These are phyloP conservation scores for Taenioides sp. DNA, from an alignment of 2,797 vertebrate genomes.

Conservation along the genomic window DNA sequence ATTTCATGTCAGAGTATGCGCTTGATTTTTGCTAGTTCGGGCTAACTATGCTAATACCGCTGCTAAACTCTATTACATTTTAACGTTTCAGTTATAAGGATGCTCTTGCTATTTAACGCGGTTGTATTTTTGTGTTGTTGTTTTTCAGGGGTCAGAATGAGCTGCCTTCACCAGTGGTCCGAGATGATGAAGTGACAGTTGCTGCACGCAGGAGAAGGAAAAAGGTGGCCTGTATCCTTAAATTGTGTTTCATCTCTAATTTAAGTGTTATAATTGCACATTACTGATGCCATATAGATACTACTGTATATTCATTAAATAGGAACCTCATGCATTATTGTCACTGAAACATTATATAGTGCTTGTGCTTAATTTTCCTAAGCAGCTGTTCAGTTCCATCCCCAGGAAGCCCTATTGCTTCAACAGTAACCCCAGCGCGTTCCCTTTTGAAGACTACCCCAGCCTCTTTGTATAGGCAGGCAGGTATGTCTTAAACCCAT, in stretches of 20 bases:
- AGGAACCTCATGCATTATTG: background rate
- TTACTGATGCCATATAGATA: background rate
- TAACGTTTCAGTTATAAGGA: background rate
- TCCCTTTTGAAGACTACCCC: conserved; percentile 79
- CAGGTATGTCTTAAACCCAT: conserved; percentile 72
- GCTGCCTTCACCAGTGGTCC: conserved; percentile 78
- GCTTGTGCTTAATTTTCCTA: conserved; percentile 38
- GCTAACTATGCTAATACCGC: conserved; percentile 38
- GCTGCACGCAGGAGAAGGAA: conserved; percentile 85
- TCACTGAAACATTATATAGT: background rate
- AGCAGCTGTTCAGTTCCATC: conserved; percentile 69
- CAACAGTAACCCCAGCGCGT: conserved; percentile 74
- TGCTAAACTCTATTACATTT: conserved; percentile 45
- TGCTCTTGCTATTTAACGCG: background rate
- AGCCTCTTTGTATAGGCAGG: conserved; percentile 81
- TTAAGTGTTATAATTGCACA: background rate
- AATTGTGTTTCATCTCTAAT: background rate
- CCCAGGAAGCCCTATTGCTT: conserved; percentile 49
- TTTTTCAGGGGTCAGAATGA: conserved; percentile 76
- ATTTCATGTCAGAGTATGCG: background rate
- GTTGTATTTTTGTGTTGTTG: background rate
- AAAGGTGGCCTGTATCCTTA: conserved; percentile 91
- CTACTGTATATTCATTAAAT: background rate
- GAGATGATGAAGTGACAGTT: conserved; percentile 79
- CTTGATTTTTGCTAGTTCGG: conserved; percentile 2